phyloP scores from a whole-genome alignment of 2,888 invertebrate genomes.

The Cynaeus angustus region DNA sequence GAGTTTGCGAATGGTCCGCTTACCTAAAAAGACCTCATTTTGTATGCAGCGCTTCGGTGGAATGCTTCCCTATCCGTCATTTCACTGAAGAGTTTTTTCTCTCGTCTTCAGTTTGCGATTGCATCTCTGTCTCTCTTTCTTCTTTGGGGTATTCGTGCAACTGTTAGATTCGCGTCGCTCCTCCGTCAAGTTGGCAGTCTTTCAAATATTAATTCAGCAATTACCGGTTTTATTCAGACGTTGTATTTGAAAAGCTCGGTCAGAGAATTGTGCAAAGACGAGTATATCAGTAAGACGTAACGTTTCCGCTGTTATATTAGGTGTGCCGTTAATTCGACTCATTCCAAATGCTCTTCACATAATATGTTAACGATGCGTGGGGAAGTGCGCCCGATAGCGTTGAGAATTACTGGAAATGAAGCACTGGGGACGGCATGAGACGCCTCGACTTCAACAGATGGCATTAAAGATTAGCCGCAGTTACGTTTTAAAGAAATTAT shows the following conservation, averaged over 20 bases:
- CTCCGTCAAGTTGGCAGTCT: slow-evolving; percentile 62
- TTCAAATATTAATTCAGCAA: slow-evolving; percentile 72
- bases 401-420: slow-evolving; percentile 59
- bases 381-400: slow-evolving; percentile 60
- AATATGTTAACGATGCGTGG: slow-evolving; percentile 65
- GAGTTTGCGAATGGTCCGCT: background rate
- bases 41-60: slow-evolving; percentile 30
- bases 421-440: slow-evolving; percentile 55
- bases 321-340: slow-evolving; percentile 60
- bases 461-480: slow-evolving; percentile 59
- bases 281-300: slow-evolving; percentile 24
- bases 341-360: slow-evolving; percentile 64
- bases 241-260: slow-evolving; percentile 44
- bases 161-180: slow-evolving; percentile 51
- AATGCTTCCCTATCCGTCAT: too few relatives aligned
- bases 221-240: slow-evolving; percentile 69
- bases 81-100: background rate
- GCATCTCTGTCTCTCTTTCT: slow-evolving; percentile 37
- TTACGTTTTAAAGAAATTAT: slow-evolving; percentile 58
- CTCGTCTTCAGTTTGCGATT: background rate
- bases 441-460: slow-evolving; percentile 58
- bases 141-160: slow-evolving; percentile 52
- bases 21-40: background rate
- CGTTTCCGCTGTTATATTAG: slow-evolving; percentile 30
- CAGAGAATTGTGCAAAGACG: slow-evolving; percentile 8